Percentiles rank a stretch among this genome's conserved stretches.
These are phyloP conservation scores for Pseudocheirus occidentalis DNA, from an alignment of 2,797 vertebrate species.

Conservation along the genomic window DNA sequence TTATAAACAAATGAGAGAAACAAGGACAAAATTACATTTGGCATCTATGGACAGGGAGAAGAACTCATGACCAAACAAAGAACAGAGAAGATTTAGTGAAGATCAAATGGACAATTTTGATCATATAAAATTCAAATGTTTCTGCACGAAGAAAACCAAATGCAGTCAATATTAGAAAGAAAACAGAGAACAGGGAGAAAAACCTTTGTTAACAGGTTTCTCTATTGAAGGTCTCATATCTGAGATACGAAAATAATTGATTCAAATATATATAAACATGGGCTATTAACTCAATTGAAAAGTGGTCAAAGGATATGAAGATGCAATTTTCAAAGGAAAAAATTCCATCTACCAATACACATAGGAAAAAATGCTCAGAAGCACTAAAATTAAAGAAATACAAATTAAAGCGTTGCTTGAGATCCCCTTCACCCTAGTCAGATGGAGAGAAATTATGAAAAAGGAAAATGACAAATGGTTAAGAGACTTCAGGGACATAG, in stretches of 20 bases:
- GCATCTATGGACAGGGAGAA: background rate
- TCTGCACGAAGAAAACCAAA: background rate
- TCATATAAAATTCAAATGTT: background rate
- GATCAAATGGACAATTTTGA: background rate
- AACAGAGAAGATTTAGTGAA: background rate
- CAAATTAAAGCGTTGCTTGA: background rate
- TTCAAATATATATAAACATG: background rate
- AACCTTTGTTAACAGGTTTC: background rate
- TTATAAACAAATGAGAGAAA: background rate
- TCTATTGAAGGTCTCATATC: background rate
- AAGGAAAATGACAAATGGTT: background rate
- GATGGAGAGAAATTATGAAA: background rate
- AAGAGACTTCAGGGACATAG: background rate
- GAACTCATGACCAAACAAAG: background rate
- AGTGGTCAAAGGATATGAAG: background rate
- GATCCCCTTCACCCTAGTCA: background rate
- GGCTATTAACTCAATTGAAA: background rate
- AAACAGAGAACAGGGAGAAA: background rate
- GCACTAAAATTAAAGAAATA: background rate
- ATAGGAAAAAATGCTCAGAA: background rate
- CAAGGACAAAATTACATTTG: background rate
- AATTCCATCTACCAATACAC: background rate
- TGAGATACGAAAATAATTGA: background rate
- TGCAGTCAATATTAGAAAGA: background rate
- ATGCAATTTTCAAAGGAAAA: background rate